Percentiles rank a stretch among this genome's conserved stretches.
Conservation (phyloP, 2,797 vertebrate species). For the Melanotaenia parkinsoni region DNA sequence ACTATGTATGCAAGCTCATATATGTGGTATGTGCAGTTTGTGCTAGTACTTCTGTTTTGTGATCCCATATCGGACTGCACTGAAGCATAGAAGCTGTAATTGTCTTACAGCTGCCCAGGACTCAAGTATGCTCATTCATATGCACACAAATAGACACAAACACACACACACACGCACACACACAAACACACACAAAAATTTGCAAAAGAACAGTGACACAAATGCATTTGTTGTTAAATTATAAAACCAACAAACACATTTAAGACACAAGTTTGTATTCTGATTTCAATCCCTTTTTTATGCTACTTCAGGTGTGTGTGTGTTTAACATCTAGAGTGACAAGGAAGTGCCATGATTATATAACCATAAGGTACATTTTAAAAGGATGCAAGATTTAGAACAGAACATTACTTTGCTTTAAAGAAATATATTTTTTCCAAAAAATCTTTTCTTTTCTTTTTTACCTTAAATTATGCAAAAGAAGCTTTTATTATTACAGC, state of each 20-base stretch:
- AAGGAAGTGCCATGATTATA: neutral
- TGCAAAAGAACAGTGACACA: neutral
- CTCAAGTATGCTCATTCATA: conserved; percentile 26
- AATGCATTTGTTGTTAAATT: conserved; percentile 4
- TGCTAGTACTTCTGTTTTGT: conserved; percentile 17
- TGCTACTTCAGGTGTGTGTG: neutral
- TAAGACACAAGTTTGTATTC: neutral
- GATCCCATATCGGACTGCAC: conserved; percentile 38
- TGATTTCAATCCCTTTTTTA: conserved; percentile 2
- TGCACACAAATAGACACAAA: conserved; percentile 3
- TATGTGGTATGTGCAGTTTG: neutral
- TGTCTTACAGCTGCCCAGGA: conserved; percentile 50
- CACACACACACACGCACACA: neutral
- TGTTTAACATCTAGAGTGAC: neutral
- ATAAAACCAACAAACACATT: neutral
- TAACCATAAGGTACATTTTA: neutral
- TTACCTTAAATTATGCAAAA: neutral
- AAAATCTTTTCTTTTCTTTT: neutral
- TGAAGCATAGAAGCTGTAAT: conserved; percentile 41
- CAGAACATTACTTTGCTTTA: neutral
- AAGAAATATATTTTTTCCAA: too few relatives aligned
- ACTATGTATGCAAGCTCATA: conserved; percentile 5
- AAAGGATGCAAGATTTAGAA: neutral
- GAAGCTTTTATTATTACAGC: neutral
- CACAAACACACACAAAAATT: neutral